Evolutionary conservation across 2,113 vertebrate genomes (phyloP), one percentile per base, ranked within the genome.

Genomic region (Urocynchramus pylzowi): DNA sequence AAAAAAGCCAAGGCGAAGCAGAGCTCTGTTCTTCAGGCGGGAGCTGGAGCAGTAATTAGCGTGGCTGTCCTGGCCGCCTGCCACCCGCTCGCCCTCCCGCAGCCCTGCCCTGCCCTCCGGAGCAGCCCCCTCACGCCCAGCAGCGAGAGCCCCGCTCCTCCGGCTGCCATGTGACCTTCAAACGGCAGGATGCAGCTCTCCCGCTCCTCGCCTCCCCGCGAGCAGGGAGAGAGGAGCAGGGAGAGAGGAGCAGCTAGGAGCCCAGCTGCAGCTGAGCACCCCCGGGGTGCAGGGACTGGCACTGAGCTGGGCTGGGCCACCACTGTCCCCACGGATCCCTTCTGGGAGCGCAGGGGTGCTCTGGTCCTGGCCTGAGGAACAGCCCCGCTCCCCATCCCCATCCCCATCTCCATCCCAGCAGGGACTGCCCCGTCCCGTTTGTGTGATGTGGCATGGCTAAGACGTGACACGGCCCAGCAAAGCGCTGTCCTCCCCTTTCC

Each of bases 121-220:
- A 33, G 86, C 27, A 10, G 83, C 91, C 79, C 41, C 87, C 84
- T 37, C 80, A 9, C 0, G 5, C 5, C 63, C 27, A 3, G 56
- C 54, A 76, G 39, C 0, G 4, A 53, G 47, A 82, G 85, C 81
- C 23, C 47, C 7, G 0, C 86, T 91, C 50, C 2, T 8, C 86
- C 31, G 49, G 54, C 71, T 37, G 57, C 18, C 52, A 47, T 81
- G 45, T 60, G 92, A 91, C 93, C 93, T 96, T 96, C 95, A 92
- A n/a, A 49, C 13, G 4, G 50, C 82, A 83, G 52, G 54, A 56
- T 2, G 10, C 64, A 35, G 52, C 76, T 87, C 35, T 70, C 53
- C 90, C 2, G 13, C 61, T 54, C 59, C 74, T 42, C 47, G 3
- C 19, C 85, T 73, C 41, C 56, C 28, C 0, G 0, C 1, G 1